Base-by-base conservation (phyloP, 2,888 invertebrate genomes). In the Pegoplata infirma region DNA sequence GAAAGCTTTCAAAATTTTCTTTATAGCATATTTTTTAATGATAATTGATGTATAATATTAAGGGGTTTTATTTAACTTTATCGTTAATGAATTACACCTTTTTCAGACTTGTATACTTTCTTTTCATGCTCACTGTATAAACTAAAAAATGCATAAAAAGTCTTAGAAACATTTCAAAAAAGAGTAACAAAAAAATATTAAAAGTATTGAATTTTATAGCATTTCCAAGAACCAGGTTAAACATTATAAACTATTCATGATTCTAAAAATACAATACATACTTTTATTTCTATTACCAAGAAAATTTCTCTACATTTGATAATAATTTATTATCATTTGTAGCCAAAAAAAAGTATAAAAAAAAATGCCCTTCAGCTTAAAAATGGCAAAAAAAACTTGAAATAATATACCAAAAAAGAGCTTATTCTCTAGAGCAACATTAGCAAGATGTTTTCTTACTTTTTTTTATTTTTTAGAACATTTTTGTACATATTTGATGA, bases 271-370 rank as follows among this genome's bases (percentile, higher is more conserved):
- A n/a, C n/a, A 21, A 19, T 32, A n/a, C 23, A 47, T 40, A 28
- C 19, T 44, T 21, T 16, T 25, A n/a, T 36, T 36, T 17, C 12
- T 16, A 28, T 59, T 19, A 16, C n/a, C 19, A 40, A 16, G 8
- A 23, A 40, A 46, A 46, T 40, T 55, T 28, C 25, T 66, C 14
- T 46, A 66, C 64, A 72, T 56, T 77, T 69, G 58, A 74, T 68
- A 72, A 67, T 72, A 78, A 78, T 78, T 78, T 78, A 78, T 74
- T 73, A 69, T 64, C 68, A 64, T 74, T 63, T 69, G 46, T 58
- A 23, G 21, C 67, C 3, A 23, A 49, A 49, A 21, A 3, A 12
- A 53, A 16, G 44, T 51, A 46, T 12, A 2, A 6, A 36, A 36
- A 46, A 66, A 58, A 72, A 63, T 72, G 72, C 56, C 67, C 49